Evolutionary conservation across 1,140 invertebrate species (phyloP).

Genomic region (Drosophila nebulosa): DNA sequence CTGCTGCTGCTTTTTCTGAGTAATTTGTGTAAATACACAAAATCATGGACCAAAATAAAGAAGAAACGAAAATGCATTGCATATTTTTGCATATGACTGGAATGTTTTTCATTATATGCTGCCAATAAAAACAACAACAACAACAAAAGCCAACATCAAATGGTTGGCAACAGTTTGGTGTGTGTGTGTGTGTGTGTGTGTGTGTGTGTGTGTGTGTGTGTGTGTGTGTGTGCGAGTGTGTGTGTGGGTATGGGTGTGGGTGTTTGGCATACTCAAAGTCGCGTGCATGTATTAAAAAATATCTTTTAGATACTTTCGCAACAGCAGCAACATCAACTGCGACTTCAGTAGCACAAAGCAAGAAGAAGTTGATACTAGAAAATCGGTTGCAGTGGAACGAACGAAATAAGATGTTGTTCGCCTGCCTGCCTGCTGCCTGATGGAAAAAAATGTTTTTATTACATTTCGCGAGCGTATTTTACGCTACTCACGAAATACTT

Average conservation of each 20-base stretch:
- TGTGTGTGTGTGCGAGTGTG: not conserved
- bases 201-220: conserved; percentile 2
- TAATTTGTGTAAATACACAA: conserved; percentile 24
- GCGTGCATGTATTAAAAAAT: conserved; percentile 76
- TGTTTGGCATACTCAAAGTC: conserved; percentile 29
- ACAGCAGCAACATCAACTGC: conserved; percentile 13
- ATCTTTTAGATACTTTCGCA: conserved; percentile 69
- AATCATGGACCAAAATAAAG: conserved; percentile 8
- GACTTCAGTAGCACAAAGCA: conserved; percentile 43
- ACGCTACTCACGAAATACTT: conserved; percentile 76
- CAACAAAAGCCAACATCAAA: conserved; percentile 49
- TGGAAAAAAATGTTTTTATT: conserved; percentile 77
- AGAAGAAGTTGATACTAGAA: conserved; percentile 50
- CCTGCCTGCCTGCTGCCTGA: conserved; percentile 36
- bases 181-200: conserved; percentile 29
- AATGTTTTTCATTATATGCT: conserved; percentile 63
- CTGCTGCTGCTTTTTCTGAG: conserved; percentile 6
- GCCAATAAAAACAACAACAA: conserved; percentile 43
- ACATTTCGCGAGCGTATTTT: conserved; percentile 76
- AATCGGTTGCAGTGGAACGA: conserved; percentile 58
- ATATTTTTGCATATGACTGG: conserved; percentile 56
- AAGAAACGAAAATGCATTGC: conserved; percentile 51
- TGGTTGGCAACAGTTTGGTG: conserved; percentile 40
- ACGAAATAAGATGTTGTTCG: conserved; percentile 69
- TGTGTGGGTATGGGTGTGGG: not conserved